phyloP scores from a whole-genome alignment of 1,140 invertebrate genomes.

The Acyrthosiphon pisum region DNA sequence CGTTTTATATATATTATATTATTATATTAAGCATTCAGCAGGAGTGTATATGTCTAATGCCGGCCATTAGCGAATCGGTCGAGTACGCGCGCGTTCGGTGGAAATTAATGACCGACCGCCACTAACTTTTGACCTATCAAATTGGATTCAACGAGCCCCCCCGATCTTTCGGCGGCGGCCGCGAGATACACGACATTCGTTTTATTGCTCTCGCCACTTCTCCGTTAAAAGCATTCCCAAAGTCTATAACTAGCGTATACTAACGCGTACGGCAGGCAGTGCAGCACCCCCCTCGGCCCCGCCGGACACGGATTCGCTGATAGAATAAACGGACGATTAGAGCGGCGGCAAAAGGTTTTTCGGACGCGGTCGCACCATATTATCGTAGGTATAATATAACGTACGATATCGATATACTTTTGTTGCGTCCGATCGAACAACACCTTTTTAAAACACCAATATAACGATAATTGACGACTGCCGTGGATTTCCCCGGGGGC shows the following conservation, averaged over 20 bases:
- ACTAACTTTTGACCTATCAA: constrained; percentile 47
- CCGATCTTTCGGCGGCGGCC: not conserved
- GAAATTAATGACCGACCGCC: constrained; percentile 49
- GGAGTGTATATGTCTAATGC: not conserved
- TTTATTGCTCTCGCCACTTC: constrained; percentile 14
- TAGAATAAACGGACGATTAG: constrained; percentile 21
- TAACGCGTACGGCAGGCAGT: not conserved
- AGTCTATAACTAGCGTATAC: not conserved
- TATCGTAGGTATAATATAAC: no score
- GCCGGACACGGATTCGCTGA: not conserved
- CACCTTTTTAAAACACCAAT: not conserved
- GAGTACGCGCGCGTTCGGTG: not conserved
- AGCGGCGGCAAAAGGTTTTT: not conserved
- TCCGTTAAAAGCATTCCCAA: constrained; percentile 45
- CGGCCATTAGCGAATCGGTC: constrained; percentile 41
- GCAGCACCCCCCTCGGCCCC: no score
- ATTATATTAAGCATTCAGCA: constrained; percentile 37
- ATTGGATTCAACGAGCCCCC: constrained; percentile 20
- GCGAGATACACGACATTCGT: constrained; percentile 35
- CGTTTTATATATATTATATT: not conserved
- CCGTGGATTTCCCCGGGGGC: not conserved
- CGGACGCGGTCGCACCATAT: no score
- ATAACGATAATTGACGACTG: constrained; percentile 4
- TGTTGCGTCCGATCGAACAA: not conserved
- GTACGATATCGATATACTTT: not conserved